phyloP scores from a whole-genome alignment of 2,888 invertebrate species.

The Trissonchulus sp. region DNA sequence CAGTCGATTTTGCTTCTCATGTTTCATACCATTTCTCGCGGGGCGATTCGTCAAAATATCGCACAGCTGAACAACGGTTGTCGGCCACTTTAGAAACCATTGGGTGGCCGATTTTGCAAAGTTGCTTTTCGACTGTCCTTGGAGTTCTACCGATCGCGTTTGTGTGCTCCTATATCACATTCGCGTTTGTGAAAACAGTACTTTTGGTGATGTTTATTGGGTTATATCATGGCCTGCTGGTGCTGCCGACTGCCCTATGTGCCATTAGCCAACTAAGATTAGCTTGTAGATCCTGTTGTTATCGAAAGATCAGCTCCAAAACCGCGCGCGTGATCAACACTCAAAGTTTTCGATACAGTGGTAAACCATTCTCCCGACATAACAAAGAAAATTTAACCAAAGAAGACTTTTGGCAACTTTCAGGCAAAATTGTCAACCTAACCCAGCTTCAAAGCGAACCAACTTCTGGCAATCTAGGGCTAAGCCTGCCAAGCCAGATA shows the following conservation, averaged over 20 bases:
- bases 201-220: constrained; percentile 32
- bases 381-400: too few relatives aligned
- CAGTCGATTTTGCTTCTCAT: constrained; percentile 34
- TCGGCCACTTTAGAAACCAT: constrained; percentile 26
- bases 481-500: too few relatives aligned
- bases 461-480: too few relatives aligned
- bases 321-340: too few relatives aligned
- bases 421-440: too few relatives aligned
- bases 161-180: constrained; percentile 28
- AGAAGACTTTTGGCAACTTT: too few relatives aligned
- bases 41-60: neutral
- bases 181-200: constrained; percentile 32
- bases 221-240: constrained; percentile 30
- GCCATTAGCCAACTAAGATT: too few relatives aligned
- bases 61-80: neutral
- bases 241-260: constrained; percentile 29
- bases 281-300: too few relatives aligned
- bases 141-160: constrained; percentile 29
- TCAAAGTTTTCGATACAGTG: too few relatives aligned
- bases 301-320: too few relatives aligned
- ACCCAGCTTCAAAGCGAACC: too few relatives aligned
- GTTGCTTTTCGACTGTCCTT: constrained; percentile 30
- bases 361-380: too few relatives aligned
- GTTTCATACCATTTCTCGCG: constrained; percentile 30
- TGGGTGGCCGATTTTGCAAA: constrained; percentile 32